Evolutionary conservation across 2,797 vertebrate genomes (phyloP).

Genomic region (Sebastes alutus): DNA sequence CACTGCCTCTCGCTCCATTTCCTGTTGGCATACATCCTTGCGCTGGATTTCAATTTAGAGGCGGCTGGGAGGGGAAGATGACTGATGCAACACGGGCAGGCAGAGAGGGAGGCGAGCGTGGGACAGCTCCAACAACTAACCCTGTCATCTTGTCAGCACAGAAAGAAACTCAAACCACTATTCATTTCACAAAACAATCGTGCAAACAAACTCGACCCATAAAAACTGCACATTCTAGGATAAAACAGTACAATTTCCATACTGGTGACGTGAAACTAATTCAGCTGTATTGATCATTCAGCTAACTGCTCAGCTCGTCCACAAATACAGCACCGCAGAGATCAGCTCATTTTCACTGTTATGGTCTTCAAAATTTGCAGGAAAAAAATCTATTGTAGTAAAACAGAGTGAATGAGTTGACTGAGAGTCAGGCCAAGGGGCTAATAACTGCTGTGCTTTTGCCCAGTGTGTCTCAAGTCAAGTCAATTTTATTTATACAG

Average conservation of each 20-base stretch:
- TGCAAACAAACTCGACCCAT: conserved; percentile 13
- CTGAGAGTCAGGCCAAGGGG: conserved; percentile 21
- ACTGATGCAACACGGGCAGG: conserved; percentile 31
- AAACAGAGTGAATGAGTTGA: conserved; percentile 40
- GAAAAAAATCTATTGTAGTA: conserved; percentile 38
- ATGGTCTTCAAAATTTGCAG: conserved; percentile 45
- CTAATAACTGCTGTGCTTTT: conserved; percentile 49
- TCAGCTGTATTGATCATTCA: conserved; percentile 39
- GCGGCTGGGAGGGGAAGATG: conserved; percentile 24
- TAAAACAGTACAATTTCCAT: conserved; percentile 6
- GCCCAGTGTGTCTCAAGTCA: conserved; percentile 1
- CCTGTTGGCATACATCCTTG: conserved; percentile 49
- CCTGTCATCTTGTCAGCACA: background rate
- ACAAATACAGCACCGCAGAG: conserved; percentile 21
- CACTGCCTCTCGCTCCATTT: conserved; percentile 54
- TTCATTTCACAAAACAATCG: conserved; percentile 12
- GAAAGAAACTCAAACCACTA: conserved; percentile 5
- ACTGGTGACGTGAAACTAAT: conserved; percentile 26
- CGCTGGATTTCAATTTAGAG: conserved; percentile 57
- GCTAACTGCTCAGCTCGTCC: conserved; percentile 29
- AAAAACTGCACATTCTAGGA: conserved; percentile 11
- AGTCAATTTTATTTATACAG: background rate
- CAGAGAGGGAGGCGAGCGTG: background rate
- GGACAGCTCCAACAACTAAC: conserved; percentile 16
- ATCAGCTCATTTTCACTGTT: conserved; percentile 33